These are phyloP conservation scores for Hyperoplus lanceolatus DNA, from an alignment of 2,797 vertebrate genomes.

Conservation along the genomic window DNA sequence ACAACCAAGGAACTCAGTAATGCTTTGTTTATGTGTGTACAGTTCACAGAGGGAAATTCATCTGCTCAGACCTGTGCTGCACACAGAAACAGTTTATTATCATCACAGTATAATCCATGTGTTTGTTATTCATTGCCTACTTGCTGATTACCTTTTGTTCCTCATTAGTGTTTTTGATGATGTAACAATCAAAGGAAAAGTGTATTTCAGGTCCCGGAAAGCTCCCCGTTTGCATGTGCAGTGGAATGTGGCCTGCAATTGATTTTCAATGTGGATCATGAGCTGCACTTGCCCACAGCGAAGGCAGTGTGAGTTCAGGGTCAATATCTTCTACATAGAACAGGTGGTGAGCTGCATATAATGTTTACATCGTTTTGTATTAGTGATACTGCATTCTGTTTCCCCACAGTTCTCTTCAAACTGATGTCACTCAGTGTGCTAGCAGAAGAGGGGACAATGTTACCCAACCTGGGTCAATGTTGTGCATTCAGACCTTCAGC, in stretches of 20 bases:
- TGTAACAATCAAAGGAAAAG: slow-evolving; percentile 47
- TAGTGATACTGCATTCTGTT: neutral
- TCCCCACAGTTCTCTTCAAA: neutral
- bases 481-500: slow-evolving; percentile 21
- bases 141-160: slow-evolving; percentile 24
- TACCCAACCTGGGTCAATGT: slow-evolving; percentile 8
- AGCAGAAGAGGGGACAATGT: slow-evolving; percentile 5
- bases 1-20: neutral
- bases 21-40: neutral
- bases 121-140: neutral
- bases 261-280: slow-evolving; percentile 72
- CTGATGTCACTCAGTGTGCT: slow-evolving; percentile 3
- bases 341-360: neutral
- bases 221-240: slow-evolving; percentile 51
- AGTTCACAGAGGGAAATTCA: neutral
- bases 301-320: slow-evolving; percentile 7
- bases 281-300: slow-evolving; percentile 25
- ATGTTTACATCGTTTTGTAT: slow-evolving; percentile 6
- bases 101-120: neutral
- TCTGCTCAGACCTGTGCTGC: neutral
- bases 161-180: slow-evolving; percentile 36
- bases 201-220: slow-evolving; percentile 23
- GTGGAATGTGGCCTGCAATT: slow-evolving; percentile 55
- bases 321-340: slow-evolving; percentile 36
- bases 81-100: neutral